Evolutionary conservation across 2,113 vertebrate genomes (phyloP), one percentile per base, ranked within the genome.

Genomic region (Apodemus sylvaticus): DNA sequence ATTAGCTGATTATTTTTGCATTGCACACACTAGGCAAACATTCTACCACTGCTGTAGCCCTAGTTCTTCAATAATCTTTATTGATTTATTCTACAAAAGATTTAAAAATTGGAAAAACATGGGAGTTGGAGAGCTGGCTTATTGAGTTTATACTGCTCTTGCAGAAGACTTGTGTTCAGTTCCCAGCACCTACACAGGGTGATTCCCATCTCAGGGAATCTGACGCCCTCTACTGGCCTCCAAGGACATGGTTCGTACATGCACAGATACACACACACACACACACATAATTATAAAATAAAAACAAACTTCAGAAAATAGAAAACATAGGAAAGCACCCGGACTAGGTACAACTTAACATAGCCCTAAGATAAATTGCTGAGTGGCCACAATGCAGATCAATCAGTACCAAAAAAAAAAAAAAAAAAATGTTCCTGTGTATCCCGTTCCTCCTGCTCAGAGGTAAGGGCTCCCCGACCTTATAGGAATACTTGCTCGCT

Each of bases 401-500:
- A 42, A 7, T 51, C 10, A 34, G 66, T n/a, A n/a, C n/a, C n/a
- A n/a, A n/a, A n/a, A n/a, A n/a, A n/a, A n/a, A n/a, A n/a, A n/a
- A n/a, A n/a, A n/a, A n/a, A n/a, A n/a, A n/a, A n/a, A n/a, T n/a
- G 48, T 0, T 12, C 26, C 68, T 45, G 8, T 3, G 5, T 5
- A 12, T 4, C 68, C 34, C 13, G 42, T 29, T 58, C 29, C 36
- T 24, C 62, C 45, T 31, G 11, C 77, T 13, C 31, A 9, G 34
- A 73, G 34, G 7, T 39, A 51, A 53, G 34, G 1, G 24, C 36
- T 74, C 16, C 24, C 81, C 39, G 8, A 31, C 13, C 77, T n/a
- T 48, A 77, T 77, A 24, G 31, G 53, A n/a, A 66, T 62, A 55
- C 42, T 83, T 45, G 34, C 78, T 95, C 79, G 82, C 6, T 20